These are phyloP conservation scores for Osmoderma eremita DNA, from an alignment of 2,888 invertebrate genomes.

Conservation along the genomic window DNA sequence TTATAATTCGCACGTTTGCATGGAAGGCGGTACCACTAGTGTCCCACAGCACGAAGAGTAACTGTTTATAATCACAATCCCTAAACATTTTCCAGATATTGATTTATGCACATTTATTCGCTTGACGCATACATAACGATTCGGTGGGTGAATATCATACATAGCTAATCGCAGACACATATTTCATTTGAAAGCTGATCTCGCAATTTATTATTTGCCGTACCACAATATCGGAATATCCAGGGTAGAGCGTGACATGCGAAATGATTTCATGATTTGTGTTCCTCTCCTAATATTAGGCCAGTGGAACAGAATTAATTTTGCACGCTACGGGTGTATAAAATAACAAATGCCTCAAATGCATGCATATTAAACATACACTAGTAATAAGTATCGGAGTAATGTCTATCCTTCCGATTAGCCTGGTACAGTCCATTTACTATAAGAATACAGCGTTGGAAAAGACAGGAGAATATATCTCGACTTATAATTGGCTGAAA, in stretches of 20 bases:
- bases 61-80: conserved; percentile 17
- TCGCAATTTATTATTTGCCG: not conserved
- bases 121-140: not conserved
- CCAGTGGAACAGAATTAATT: not conserved
- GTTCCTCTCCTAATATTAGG: not conserved
- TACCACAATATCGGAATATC: not conserved
- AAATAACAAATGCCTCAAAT: too few relatives aligned
- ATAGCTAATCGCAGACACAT: not conserved
- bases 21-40: not conserved
- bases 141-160: conserved; percentile 7
- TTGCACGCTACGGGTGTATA: not conserved
- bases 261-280: not conserved
- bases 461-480: too few relatives aligned
- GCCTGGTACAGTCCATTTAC: too few relatives aligned
- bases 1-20: conserved; percentile 1
- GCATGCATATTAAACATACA: too few relatives aligned
- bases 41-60: not conserved
- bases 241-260: not conserved
- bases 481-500: too few relatives aligned
- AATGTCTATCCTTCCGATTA: too few relatives aligned
- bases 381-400: too few relatives aligned
- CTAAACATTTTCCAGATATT: conserved; percentile 10
- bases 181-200: conserved; percentile 1
- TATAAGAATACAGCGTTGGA: too few relatives aligned
- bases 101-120: conserved; percentile 10